Percentiles rank a stretch among this genome's conserved stretches.
Conservation (phyloP, 2,888 invertebrate species). For the Onthophagus sagittarius region DNA sequence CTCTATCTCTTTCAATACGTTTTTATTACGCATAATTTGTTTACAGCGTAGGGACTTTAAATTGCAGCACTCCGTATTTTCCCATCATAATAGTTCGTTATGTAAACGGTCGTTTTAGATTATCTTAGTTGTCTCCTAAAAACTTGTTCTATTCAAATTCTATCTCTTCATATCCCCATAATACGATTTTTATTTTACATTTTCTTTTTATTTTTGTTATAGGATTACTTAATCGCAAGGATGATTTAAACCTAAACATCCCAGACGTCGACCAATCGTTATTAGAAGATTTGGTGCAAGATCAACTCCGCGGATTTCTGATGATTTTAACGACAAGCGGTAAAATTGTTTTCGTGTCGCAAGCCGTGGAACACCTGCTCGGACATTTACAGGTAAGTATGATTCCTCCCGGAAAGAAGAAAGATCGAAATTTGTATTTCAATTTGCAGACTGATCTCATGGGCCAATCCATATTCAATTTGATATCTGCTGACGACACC, state of each 20-base stretch:
- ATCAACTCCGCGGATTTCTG: conserved; percentile 74
- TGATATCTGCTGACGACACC: conserved; percentile 77
- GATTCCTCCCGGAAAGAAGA: neutral
- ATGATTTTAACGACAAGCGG: conserved; percentile 76
- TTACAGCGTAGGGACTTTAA: neutral
- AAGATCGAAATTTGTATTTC: neutral
- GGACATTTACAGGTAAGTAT: conserved; percentile 74
- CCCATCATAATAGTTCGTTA: neutral
- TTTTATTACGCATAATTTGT: neutral
- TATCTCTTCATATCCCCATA: neutral
- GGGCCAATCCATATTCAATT: conserved; percentile 75
- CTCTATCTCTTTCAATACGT: neutral
- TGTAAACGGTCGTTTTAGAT: neutral
- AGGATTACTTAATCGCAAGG: conserved; percentile 31
- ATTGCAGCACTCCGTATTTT: neutral
- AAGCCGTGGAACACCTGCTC: conserved; percentile 76
- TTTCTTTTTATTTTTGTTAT: conserved; percentile 25
- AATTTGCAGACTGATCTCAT: conserved; percentile 72
- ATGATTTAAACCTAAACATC: conserved; percentile 26
- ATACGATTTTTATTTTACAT: neutral
- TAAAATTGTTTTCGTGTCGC: conserved; percentile 80
- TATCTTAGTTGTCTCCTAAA: neutral
- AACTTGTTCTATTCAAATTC: neutral
- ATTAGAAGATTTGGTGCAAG: conserved; percentile 55
- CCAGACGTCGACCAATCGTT: conserved; percentile 54